Base-by-base conservation (phyloP, 2,888 invertebrate species). In the Ormyrus pomaceus region DNA sequence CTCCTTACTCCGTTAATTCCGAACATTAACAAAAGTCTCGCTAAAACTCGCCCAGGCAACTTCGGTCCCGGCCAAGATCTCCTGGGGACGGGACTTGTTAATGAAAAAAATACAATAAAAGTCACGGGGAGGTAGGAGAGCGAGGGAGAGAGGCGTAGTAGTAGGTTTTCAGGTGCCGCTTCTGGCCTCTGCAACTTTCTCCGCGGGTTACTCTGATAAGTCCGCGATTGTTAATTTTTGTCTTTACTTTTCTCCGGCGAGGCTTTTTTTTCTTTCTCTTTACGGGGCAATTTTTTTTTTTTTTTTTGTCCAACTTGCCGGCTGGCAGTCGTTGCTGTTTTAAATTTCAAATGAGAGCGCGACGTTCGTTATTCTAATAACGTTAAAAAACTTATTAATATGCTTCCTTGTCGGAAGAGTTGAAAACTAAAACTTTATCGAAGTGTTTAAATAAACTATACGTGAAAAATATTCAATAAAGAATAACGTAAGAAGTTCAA, bases 21-120 rank as follows among this genome's bases (percentile, higher is more conserved):
- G 89, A 90, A 90, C 90, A 90, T 90, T 90, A 90, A 90, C 90
- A 90, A 90, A 90, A 89, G 89, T 90, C 90, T 89, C 87, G 89
- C 89, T 88, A 88, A 89, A 90, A 90, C 89, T 90, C 88, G 86
- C 87, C 86, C 87, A 84, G 86, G 86, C 86, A 89, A 89, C 88
- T 89, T 86, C 80, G 80, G 77, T 65, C 77, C 76, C 50, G 76
- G 62, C 71, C 75, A 66, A 66, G 82, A 71, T 70, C 87, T 84
- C 89, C 74, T 82, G 86, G 86, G 88, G 85, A 83, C 85, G 82
- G 86, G 88, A 89, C 89, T 90, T 89, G 89, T 89, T 90, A 90
- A 89, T 89, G 89, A 89, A 90, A 89, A 89, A 89, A 89, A 89
- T 88, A 89, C 88, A 89, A 89, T 88, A 89, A 89, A 89, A 89